Percentiles rank a stretch among this genome's conserved stretches.
Conservation (phyloP, 2,797 vertebrate genomes). For the Delichon dasypus region DNA sequence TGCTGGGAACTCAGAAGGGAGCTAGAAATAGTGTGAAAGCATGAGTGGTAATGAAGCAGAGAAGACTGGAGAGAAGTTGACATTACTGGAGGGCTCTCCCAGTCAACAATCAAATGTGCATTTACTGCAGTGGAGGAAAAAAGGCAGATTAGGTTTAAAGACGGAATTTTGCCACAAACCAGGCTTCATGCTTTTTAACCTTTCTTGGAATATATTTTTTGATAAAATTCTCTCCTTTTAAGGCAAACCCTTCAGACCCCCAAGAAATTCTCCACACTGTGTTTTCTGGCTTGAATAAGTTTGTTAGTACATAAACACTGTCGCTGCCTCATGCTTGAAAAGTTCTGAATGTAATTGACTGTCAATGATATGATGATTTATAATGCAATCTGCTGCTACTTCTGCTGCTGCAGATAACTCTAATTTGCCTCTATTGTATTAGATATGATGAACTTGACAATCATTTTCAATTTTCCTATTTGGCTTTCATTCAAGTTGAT, state of each 20-base stretch:
- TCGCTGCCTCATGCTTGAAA: conserved; percentile 72
- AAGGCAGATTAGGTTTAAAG: background rate
- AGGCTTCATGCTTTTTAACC: background rate
- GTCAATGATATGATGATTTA: conserved; percentile 82
- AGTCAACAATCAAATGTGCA: background rate
- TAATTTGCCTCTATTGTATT: conserved; percentile 78
- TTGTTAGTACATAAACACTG: conserved; percentile 73
- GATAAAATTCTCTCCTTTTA: background rate
- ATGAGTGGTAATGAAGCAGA: conserved; percentile 19
- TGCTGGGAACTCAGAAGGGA: background rate
- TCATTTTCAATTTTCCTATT: conserved; percentile 71
- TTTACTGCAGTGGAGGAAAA: background rate
- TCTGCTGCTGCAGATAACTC: conserved; percentile 74
- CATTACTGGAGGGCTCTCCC: conserved; percentile 6
- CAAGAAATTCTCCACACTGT: conserved; percentile 47
- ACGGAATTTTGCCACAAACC: background rate
- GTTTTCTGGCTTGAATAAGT: conserved; percentile 65
- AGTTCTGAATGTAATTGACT: conserved; percentile 80
- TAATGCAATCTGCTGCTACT: conserved; percentile 77
- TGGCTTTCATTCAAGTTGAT: conserved; percentile 69
- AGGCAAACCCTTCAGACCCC: background rate
- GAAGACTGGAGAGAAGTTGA: conserved; percentile 17
- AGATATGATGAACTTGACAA: conserved; percentile 74
- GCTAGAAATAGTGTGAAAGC: background rate
- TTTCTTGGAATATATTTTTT: background rate